Conservation (phyloP, 1,140 invertebrate species). For the Leptinotarsa defecta region DNA sequence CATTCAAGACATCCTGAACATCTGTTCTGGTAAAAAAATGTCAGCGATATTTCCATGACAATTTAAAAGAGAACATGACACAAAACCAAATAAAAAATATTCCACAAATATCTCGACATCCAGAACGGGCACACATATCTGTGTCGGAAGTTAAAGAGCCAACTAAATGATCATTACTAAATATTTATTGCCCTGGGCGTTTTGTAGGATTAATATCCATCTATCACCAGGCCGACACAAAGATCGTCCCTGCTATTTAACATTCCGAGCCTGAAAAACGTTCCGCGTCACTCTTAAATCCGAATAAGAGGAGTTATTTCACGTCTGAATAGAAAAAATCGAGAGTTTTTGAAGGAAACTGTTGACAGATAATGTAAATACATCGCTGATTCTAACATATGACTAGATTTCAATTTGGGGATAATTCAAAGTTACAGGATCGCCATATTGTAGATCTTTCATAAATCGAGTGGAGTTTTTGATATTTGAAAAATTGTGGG, state of each 20-base stretch:
- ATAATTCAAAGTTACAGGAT: no score
- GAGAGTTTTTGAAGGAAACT: background rate
- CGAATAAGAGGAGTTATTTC: background rate
- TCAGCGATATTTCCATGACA: slow-evolving; percentile 38
- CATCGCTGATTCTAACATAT: no score
- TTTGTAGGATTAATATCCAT: slow-evolving; percentile 54
- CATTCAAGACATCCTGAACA: slow-evolving; percentile 44
- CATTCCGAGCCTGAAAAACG: slow-evolving; percentile 38
- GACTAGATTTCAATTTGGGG: no score
- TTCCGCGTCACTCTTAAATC: background rate
- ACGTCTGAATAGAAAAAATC: background rate
- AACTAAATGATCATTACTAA: slow-evolving; percentile 55
- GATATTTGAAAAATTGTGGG: no score
- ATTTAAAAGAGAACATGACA: slow-evolving; percentile 42
- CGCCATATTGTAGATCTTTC: no score
- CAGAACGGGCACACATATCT: slow-evolving; percentile 40
- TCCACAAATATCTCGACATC: slow-evolving; percentile 50
- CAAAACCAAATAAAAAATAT: slow-evolving; percentile 43
- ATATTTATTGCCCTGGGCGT: slow-evolving; percentile 53
- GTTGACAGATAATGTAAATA: no score
- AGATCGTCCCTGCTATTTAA: slow-evolving; percentile 38
- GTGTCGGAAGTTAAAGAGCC: slow-evolving; percentile 53
- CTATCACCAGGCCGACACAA: slow-evolving; percentile 46
- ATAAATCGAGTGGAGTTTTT: no score
- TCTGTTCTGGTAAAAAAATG: slow-evolving; percentile 35